Base-by-base conservation (phyloP, 2,797 vertebrate genomes). In the Arnoldichthys spilopterus region DNA sequence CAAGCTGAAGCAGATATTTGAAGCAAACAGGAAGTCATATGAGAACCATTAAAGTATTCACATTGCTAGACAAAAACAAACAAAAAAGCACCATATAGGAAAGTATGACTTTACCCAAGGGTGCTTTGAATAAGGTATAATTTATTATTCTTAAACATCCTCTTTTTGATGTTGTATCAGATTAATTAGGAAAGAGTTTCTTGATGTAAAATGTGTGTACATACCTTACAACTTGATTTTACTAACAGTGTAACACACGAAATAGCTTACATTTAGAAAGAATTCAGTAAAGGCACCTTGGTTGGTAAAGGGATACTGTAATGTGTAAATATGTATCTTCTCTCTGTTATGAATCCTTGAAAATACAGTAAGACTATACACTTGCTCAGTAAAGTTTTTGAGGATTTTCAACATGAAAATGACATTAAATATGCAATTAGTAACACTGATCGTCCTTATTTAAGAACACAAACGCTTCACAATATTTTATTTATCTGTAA, bases 201-300 rank as follows among this genome's bases (percentile, higher is more conserved):
- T 86, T 86, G 83, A 84, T 85, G 71, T 47, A 86, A 79, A 84
- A 81, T 87, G 77, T 84, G 84, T 91, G 83, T 86, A 87, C 85
- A 86, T 83, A 86, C 89, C 84, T 84, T 83, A 74, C 86, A 86
- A 86, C 88, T 85, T 88, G 80, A 90, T 90, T 83, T 87, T 81
- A 86, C 85, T 94, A 92, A 94, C 87, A 85, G 62, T 54, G 81
- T 89, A 89, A 89, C 51, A 59, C 59, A 64, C 73, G 75, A 47
- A 76, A 82, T 72, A 77, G 87, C 40, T 69, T 69, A 47, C 32
- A 87, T 91, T 83, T 61, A 73, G 88, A 88, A 90, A 89, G 77
- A 84, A 91, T 88, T 89, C 88, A 90, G 84, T 76, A 83, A 58
- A 85, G 85, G 83, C 89, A 87, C 86, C 83, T 88, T 79, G 84